phyloP scores from a whole-genome alignment of 1,140 invertebrate genomes.

The Octopus sinensis region DNA sequence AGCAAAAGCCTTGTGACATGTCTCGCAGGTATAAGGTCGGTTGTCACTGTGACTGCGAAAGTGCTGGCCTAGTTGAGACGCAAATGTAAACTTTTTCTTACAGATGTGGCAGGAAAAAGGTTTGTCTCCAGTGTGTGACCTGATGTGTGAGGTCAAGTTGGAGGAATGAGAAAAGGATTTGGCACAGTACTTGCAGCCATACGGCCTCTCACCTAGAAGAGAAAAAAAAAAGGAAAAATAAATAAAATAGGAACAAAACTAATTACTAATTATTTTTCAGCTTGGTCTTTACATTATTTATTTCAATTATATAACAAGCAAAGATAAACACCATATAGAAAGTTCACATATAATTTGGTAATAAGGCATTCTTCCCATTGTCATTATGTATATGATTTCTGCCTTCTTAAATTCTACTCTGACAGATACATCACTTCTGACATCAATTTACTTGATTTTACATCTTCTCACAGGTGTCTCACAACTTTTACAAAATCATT shows the following conservation, averaged over 20 bases:
- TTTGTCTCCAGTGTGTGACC: slow-evolving; percentile 77
- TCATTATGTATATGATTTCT: no score
- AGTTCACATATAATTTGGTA: no score
- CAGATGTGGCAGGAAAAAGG: slow-evolving; percentile 74
- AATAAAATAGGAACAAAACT: background rate
- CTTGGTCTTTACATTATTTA: no score
- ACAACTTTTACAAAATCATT: no score
- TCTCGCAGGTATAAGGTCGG: background rate
- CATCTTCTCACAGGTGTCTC: no score
- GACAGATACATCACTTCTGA: no score
- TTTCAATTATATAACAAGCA: no score
- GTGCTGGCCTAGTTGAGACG: background rate
- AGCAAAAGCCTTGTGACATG: background rate
- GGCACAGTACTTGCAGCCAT: slow-evolving; percentile 85
- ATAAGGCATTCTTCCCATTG: no score
- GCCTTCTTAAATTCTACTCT: no score
- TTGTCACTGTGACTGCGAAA: background rate
- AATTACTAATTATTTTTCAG: no score
- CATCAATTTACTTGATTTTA: no score
- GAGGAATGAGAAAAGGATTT: slow-evolving; percentile 85
- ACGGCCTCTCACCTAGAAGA: slow-evolving; percentile 52
- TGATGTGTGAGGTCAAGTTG: slow-evolving; percentile 74
- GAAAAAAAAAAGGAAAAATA: background rate
- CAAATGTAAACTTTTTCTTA: slow-evolving; percentile 38
- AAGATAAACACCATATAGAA: no score